Evolutionary conservation across 2,113 vertebrate species (phyloP).

Genomic region (Ascaphus truei): DNA sequence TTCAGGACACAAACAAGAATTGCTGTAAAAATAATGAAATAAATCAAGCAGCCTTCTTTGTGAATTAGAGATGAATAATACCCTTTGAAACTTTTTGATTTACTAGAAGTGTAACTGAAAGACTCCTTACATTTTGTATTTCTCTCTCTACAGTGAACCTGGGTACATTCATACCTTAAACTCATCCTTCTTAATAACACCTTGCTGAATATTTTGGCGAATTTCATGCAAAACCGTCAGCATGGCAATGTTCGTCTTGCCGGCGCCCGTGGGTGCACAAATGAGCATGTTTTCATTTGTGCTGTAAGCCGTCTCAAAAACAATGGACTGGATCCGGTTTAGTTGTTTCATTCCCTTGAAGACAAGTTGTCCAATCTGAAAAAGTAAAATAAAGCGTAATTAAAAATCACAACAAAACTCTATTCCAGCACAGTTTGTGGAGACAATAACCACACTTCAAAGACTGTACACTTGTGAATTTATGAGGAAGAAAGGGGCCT

Average conservation of each 20-base stretch:
- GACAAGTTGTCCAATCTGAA: conserved; percentile 88
- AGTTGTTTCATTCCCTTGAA: conserved; percentile 90
- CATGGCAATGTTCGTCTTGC: conserved; percentile 98
- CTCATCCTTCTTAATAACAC: conserved; percentile 91
- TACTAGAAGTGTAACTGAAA: neutral
- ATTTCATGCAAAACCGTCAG: conserved; percentile 91
- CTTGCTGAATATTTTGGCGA: conserved; percentile 87
- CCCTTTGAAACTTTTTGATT: conserved; percentile 45
- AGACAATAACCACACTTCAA: neutral
- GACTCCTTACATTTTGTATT: conserved; percentile 30
- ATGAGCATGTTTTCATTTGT: conserved; percentile 97
- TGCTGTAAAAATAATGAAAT: conserved; percentile 46
- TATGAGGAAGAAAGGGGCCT: neutral
- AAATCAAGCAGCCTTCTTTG: conserved; percentile 45
- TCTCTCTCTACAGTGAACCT: conserved; percentile 40
- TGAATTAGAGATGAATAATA: conserved; percentile 42
- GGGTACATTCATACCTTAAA: conserved; percentile 81
- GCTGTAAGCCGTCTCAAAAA: conserved; percentile 95
- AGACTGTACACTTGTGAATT: neutral
- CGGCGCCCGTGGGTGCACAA: conserved; percentile 92
- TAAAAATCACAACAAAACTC: neutral
- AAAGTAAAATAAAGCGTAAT: conserved; percentile 15
- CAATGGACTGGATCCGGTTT: conserved; percentile 93
- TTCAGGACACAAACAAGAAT: conserved; percentile 49
- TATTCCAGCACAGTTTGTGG: neutral